Evolutionary conservation across 2,113 vertebrate species (phyloP).

Genomic region (Grammomys dolichurus): DNA sequence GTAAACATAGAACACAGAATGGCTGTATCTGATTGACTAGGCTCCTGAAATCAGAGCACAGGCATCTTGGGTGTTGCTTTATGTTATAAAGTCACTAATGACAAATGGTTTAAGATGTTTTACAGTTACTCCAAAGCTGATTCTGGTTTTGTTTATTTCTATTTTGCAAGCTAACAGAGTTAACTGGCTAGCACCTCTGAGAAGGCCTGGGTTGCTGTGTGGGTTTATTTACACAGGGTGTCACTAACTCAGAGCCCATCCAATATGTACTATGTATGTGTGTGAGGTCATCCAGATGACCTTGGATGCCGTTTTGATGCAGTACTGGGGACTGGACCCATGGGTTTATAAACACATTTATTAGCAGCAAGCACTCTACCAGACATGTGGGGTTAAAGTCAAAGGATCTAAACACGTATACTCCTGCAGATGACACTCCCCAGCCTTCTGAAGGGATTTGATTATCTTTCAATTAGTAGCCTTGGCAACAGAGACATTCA

Average conservation of each 20-base stretch:
- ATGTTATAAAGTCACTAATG: neutral
- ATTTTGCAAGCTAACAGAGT: neutral
- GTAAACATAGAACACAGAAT: neutral
- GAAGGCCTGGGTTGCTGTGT: neutral
- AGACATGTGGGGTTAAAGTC: neutral
- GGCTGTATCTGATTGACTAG: neutral
- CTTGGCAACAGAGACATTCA: accelerated
- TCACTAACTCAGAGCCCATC: neutral
- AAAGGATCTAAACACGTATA: neutral
- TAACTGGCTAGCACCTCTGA: too few species aligned
- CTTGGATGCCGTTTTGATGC: neutral
- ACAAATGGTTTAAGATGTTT: neutral
- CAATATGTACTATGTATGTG: neutral
- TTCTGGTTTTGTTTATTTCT: conserved; percentile 11
- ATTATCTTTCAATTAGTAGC: neutral
- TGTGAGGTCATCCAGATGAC: too few species aligned
- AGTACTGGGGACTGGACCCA: neutral
- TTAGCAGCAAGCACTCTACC: neutral
- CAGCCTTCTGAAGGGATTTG: neutral
- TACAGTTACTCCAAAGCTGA: neutral
- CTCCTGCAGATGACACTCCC: neutral
- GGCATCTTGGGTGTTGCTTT: neutral
- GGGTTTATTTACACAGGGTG: neutral
- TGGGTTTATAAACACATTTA: neutral
- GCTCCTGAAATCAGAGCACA: neutral